Base-by-base conservation (phyloP, 2,888 invertebrate species). In the Mayetiola destructor region DNA sequence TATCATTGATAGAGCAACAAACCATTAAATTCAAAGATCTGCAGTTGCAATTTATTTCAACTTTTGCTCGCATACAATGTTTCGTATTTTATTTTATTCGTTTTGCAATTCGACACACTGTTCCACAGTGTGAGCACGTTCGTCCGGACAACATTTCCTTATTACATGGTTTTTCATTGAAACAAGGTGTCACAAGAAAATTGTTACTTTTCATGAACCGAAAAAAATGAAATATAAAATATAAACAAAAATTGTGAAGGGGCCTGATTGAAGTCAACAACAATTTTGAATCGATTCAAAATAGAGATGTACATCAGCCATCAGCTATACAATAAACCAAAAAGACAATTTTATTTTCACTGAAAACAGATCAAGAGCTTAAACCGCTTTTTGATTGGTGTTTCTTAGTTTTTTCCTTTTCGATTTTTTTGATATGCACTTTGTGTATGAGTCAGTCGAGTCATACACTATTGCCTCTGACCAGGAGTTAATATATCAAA, bases 351-450 rank as follows among this genome's bases (percentile, higher is more conserved):
- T 48, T 48, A 48, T 48, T 48, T 48, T 48, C 48, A 48, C 27
- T 27, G 48, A 48, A 48, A n/a, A 48, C 27, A n/a, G 48, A 48
- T 48, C 48, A 48, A 48, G 48, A n/a, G n/a, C n/a, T n/a, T n/a
- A n/a, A n/a, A n/a, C n/a, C n/a, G n/a, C n/a, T n/a, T n/a, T n/a
- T n/a, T n/a, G n/a, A n/a, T n/a, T n/a, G n/a, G n/a, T n/a, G n/a
- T n/a, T n/a, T n/a, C n/a, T n/a, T n/a, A n/a, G n/a, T n/a, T n/a
- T n/a, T n/a, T n/a, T n/a, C n/a, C n/a, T n/a, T n/a, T n/a, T n/a
- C n/a, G n/a, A n/a, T n/a, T n/a, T n/a, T n/a, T n/a, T n/a, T n/a
- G n/a, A n/a, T n/a, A n/a, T n/a, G n/a, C n/a, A n/a, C n/a, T n/a
- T n/a, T n/a, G n/a, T n/a, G n/a, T n/a, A n/a, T n/a, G n/a, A n/a